phyloP scores from a whole-genome alignment of 1,140 invertebrate species.

The Mizuhopecten yessoensis region DNA sequence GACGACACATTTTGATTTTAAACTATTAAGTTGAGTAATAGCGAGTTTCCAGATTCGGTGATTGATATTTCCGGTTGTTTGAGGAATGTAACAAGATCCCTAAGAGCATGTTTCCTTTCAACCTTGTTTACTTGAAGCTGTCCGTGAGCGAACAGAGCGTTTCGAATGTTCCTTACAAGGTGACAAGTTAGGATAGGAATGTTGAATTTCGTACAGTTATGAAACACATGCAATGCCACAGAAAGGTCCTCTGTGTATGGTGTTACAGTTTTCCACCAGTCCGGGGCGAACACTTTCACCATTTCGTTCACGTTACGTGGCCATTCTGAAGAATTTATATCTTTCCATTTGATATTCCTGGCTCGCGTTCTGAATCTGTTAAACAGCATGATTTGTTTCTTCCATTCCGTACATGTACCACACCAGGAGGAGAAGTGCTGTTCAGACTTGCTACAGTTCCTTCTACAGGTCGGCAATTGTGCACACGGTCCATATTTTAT shows the following conservation, averaged over 20 bases:
- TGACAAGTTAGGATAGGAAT: background rate
- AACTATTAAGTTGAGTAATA: background rate
- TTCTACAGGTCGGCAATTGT: background rate
- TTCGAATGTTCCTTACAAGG: background rate
- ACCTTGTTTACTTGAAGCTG: background rate
- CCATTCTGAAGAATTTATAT: background rate
- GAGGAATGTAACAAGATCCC: background rate
- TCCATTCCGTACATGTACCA: background rate
- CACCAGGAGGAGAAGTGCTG: background rate
- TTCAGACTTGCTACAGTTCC: background rate
- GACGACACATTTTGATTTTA: background rate
- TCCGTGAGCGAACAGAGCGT: background rate
- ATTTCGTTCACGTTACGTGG: background rate
- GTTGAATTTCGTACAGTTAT: conserved; percentile 9
- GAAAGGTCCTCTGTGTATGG: background rate
- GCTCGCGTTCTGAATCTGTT: background rate
- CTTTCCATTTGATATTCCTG: background rate
- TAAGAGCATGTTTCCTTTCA: background rate
- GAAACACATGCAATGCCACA: background rate
- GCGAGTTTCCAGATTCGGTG: background rate
- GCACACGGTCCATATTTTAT: background rate
- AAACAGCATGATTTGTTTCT: background rate
- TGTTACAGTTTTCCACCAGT: background rate
- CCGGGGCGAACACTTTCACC: conserved; percentile 8
- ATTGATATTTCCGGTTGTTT: background rate